Evolutionary conservation across 2,888 invertebrate genomes (phyloP).

Genomic region (Aphidoletes aphidimyza): DNA sequence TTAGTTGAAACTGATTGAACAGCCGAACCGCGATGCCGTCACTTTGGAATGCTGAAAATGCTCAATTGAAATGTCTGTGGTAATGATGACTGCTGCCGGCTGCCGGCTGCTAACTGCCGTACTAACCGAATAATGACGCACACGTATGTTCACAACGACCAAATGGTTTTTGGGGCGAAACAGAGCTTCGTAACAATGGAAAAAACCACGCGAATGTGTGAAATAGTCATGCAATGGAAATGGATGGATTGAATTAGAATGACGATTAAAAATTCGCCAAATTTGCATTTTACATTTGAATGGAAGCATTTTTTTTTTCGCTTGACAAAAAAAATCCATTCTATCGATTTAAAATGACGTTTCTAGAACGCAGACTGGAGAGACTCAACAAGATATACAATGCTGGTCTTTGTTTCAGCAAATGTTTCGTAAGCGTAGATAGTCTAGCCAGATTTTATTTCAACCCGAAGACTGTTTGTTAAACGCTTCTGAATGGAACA

Average conservation of each 20-base stretch:
- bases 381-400: too few relatives aligned
- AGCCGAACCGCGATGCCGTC: constrained; percentile 1
- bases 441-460: too few relatives aligned
- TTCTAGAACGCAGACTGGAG: too few relatives aligned
- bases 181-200: not conserved
- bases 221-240: constrained; percentile 45
- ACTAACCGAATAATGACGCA: not conserved
- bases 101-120: not conserved
- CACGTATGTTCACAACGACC: constrained; percentile 18
- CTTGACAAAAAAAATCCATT: constrained; percentile 1
- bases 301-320: not conserved
- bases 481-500: too few relatives aligned
- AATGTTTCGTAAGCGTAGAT: too few relatives aligned
- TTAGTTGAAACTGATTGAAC: constrained; percentile 16
- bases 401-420: too few relatives aligned
- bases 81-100: constrained; percentile 15
- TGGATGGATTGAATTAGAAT: constrained; percentile 34
- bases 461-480: too few relatives aligned
- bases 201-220: constrained; percentile 36
- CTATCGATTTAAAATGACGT: not conserved
- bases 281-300: constrained; percentile 53
- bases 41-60: constrained; percentile 14
- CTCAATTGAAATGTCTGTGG: constrained; percentile 49
- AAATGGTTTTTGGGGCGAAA: not conserved
- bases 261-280: constrained; percentile 30